Evolutionary conservation across 2,113 vertebrate species (phyloP), one percentile per base, ranked within the genome.

Genomic region (Labrus mixtus): DNA sequence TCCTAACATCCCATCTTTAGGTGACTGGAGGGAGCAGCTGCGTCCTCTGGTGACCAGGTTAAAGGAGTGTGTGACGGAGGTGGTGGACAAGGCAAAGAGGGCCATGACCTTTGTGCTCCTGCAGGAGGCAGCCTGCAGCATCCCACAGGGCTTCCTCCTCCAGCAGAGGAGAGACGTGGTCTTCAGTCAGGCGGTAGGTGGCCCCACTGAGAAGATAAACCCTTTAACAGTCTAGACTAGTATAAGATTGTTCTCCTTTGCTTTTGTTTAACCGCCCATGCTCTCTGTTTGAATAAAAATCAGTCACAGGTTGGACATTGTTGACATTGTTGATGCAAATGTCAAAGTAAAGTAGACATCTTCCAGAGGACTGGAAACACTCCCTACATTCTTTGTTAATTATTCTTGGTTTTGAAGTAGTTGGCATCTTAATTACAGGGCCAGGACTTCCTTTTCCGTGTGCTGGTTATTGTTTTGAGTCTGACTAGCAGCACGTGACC

Each of bases 171-270:
- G 97, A 85, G 98, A 99, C 25, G 87, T 97, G 2, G 97, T 99
- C 90, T 98, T 99, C 87, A 98, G 97, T 87, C 97, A 99, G 95
- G 98, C 97, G 72, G 97, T 99, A 95, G 86, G 96, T 95, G 65
- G 80, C 73, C 59, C 19, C 74, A 50, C 43, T 41, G 15, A 37
- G 20, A 16, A 2, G 19, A 54, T 41, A 37, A 69, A 36, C 4
- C 33, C 25, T 37, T 33, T 10, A 37, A 0, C 59, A 41, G 2
- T 68, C 45, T 2, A 61, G 12, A 53, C 12, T 7, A 20, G 39
- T 20, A 1, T 9, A 9, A 17, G 45, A 46, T 17, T 46, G 12
- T 46, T 16, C 45, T 46, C 45, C 15, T 13, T 7, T 48, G 46
- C 4, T 48, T 15, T 48, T 48, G 15, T 48, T 48, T 17, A 48